Conservation (phyloP, 1,140 invertebrate species). For the Trachymyrmex cornetzi region DNA sequence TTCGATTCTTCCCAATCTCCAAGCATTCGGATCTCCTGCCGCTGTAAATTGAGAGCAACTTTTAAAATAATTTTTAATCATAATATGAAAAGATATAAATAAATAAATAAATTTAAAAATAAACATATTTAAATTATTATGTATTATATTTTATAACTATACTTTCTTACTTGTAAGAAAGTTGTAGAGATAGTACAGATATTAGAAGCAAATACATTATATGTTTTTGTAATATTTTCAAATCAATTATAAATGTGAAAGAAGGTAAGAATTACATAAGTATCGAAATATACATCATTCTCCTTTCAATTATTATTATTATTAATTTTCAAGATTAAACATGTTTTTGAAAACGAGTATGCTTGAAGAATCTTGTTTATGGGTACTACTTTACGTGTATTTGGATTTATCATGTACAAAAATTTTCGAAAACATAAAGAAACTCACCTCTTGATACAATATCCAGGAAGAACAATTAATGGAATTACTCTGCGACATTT, state of each 20-base stretch:
- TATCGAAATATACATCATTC: conserved; percentile 14
- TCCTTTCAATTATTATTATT: neutral
- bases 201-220: neutral
- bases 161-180: neutral
- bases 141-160: conserved; percentile 1
- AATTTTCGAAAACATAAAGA: conserved; percentile 66
- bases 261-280: neutral
- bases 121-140: neutral
- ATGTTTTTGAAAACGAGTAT: neutral
- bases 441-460: conserved; percentile 82
- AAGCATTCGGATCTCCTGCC: conserved; percentile 92
- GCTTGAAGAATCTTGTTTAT: neutral
- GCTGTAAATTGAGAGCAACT: conserved; percentile 83
- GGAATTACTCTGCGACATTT: conserved; percentile 80
- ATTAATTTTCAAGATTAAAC: conserved; percentile 27
- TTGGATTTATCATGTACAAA: conserved; percentile 18
- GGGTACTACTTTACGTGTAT: neutral
- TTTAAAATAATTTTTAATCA: neutral
- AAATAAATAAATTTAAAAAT: neutral
- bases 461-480: conserved; percentile 83
- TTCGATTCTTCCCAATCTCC: conserved; percentile 93
- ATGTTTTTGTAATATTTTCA: neutral
- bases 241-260: neutral
- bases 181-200: neutral
- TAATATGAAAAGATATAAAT: neutral